Evolutionary conservation across 2,888 invertebrate species (phyloP).

Genomic region (Saturnia pavonia): DNA sequence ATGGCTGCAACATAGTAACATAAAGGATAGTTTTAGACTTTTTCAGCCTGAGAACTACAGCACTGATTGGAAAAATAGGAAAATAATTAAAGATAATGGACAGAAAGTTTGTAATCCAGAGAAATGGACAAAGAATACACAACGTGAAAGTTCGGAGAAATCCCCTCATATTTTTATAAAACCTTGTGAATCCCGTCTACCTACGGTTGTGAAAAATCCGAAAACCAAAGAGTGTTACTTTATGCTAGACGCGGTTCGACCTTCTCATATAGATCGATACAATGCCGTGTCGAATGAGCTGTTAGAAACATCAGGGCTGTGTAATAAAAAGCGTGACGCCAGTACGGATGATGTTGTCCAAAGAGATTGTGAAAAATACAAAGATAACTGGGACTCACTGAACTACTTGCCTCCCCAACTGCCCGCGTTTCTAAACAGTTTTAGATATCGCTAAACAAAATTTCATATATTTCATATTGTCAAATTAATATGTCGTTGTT

Average conservation of each 20-base stretch:
- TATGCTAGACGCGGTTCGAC: conserved; percentile 36
- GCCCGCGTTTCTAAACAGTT: conserved; percentile 52
- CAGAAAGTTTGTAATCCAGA: conserved; percentile 25
- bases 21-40: conserved; percentile 6
- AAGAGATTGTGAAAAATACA: not conserved
- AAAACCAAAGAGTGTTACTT: conserved; percentile 36
- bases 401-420: conserved; percentile 58
- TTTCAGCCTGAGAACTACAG: conserved; percentile 22
- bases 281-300: conserved; percentile 40
- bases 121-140: not conserved
- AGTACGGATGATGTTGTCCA: not conserved
- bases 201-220: conserved; percentile 23
- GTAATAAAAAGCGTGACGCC: conserved; percentile 26
- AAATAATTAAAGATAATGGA: conserved; percentile 23
- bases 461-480: not conserved
- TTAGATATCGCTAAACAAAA: conserved; percentile 25
- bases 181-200: conserved; percentile 30
- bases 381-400: conserved; percentile 46
- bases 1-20: conserved; percentile 13
- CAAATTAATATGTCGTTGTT: not conserved
- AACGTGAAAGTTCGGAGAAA: conserved; percentile 16
- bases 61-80: conserved; percentile 23
- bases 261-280: conserved; percentile 37
- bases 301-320: conserved; percentile 39
- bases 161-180: conserved; percentile 44